Base-by-base conservation (phyloP, 2,797 vertebrate genomes). In the Trichosurus vulpecula region DNA sequence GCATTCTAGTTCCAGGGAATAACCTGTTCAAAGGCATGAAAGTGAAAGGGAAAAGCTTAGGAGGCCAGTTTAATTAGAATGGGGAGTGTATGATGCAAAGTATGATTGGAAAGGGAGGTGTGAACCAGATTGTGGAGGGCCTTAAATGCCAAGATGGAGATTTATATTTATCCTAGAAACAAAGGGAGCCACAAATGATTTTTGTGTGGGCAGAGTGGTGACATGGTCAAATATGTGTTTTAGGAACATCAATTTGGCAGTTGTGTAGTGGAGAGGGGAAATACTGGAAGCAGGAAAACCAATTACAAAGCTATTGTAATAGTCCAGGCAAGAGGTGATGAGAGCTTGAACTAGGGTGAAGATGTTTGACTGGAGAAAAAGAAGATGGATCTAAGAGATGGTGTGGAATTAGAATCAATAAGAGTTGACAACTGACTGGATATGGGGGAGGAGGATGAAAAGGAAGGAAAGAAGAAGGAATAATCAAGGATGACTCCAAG, bases 341-440 rank as follows among this genome's bases (percentile, higher is more conserved):
- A 81, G 66, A 81, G 66, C n/a, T 81, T 47, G n/a, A 81, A 81
- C 66, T 81, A 81, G 19, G 66, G n/a, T 81, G 81, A 81, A 81
- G 66, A 81, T 81, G 66, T 81, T 47, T 81, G 66, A 81, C 89
- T 87, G 94, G 90, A 52, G 90, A 93, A 92, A 90, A 41, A 92
- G 90, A 93, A 92, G 11, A 66, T 74, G 52, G 16, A 74, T 91
- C 1, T 54, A 56, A 89, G 66, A 93, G 92, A 52, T 19, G 58
- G 16, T 61, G 1, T 14, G 92, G 96, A 94, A n/a, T 30, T 94
- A 89, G 96, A 93, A 16, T 91, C 90, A 90, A 81, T 81, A 81
- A 41, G 16, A 25, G 16, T 22, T 94, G 1, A 90, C n/a, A 35
- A 90, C 0, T 74, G 61, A 94, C 66, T 92, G 51, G 27, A 93